Conservation (phyloP, 2,113 vertebrate genomes). For the Hydropotes inermis region DNA sequence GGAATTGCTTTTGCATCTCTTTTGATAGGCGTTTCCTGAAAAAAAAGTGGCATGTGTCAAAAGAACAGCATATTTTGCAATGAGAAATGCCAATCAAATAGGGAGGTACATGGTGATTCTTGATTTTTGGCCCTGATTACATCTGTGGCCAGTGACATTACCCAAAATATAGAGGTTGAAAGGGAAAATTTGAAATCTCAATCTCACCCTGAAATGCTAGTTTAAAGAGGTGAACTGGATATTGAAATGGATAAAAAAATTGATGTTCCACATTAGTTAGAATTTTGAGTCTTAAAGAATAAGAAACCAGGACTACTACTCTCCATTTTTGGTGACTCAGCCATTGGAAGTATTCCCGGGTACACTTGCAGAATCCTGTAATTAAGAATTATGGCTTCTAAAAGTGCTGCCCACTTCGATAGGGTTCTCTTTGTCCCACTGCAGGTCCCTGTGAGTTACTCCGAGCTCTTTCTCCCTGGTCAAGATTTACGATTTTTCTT, state of each 20-base stretch:
- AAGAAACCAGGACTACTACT: conserved; percentile 49
- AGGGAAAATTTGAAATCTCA: not conserved
- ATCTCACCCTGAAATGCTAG: conserved; percentile 31
- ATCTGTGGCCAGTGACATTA: not conserved
- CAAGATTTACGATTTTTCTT: conserved; percentile 36
- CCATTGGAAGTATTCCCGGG: not conserved
- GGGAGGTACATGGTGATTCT: not conserved
- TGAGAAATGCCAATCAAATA: not conserved
- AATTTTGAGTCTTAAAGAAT: conserved; percentile 53
- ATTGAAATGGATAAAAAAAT: conserved; percentile 44
- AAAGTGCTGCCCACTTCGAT: not conserved
- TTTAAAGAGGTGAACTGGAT: conserved; percentile 43
- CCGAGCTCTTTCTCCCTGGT: conserved; percentile 7
- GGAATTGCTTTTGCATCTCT: not conserved
- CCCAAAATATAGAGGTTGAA: not conserved
- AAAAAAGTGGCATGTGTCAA: not conserved
- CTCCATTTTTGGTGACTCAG: conserved; percentile 58
- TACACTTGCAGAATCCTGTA: conserved; percentile 36
- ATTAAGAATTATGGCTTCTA: conserved; percentile 61
- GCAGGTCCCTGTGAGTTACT: not conserved
- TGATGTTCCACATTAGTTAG: conserved; percentile 68
- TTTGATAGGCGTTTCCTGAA: not conserved
- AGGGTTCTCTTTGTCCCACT: not conserved
- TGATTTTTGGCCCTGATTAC: not conserved
- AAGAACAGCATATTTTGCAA: not conserved